Evolutionary conservation across 2,888 invertebrate genomes (phyloP).

Genomic region (Eudasyphora cyanicolor): DNA sequence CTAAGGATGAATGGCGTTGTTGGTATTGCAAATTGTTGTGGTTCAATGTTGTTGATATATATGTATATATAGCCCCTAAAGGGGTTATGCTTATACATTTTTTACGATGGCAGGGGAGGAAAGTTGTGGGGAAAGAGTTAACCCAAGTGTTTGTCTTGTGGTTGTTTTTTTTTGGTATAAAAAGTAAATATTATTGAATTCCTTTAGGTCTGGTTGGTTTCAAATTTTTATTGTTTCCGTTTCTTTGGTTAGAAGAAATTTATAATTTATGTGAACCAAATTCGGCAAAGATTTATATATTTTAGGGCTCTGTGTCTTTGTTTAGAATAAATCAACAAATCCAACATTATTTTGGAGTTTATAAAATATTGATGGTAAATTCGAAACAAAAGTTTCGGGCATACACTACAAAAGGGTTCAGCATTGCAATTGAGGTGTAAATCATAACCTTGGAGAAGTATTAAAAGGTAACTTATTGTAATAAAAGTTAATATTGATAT

Average conservation of each 20-base stretch:
- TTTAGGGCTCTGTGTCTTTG: neutral
- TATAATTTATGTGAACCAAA: constrained; percentile 23
- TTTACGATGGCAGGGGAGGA: too few relatives aligned
- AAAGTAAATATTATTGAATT: constrained; percentile 29
- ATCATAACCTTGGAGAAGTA: neutral
- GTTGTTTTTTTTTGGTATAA: neutral
- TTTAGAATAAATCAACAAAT: constrained; percentile 27
- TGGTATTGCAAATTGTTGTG: neutral
- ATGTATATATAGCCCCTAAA: neutral
- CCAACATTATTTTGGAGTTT: neutral
- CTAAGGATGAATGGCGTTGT: neutral
- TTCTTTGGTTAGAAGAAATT: neutral
- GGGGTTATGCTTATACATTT: constrained; percentile 12
- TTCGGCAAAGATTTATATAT: neutral
- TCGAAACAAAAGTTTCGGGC: neutral
- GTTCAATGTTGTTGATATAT: neutral
- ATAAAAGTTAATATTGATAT: neutral
- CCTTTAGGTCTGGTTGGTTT: too few relatives aligned
- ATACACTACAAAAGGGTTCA: neutral
- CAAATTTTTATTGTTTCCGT: neutral
- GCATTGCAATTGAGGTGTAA: neutral
- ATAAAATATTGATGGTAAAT: constrained; percentile 3
- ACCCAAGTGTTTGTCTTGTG: constrained; percentile 1
- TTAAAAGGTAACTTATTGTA: neutral
- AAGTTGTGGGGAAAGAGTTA: neutral